Evolutionary conservation across 1,140 invertebrate species (phyloP), one percentile per base, ranked within the genome.

Genomic region (Triops cancriformis): DNA sequence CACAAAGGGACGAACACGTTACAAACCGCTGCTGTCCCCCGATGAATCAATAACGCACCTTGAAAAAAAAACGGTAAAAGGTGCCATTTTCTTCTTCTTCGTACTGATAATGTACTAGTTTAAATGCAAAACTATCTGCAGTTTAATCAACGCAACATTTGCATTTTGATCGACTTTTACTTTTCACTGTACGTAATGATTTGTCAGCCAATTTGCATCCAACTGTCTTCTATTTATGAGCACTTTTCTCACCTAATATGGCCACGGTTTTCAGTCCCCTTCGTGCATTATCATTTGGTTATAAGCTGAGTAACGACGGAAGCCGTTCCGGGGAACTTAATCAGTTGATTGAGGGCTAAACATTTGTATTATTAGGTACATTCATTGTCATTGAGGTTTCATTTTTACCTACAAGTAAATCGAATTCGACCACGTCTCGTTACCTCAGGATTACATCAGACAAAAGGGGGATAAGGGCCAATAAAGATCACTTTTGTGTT

Each of bases 401-500:
- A 64, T 64, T 64, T 64, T 64, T 64, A 14, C 23, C 14, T 64
- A 64, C 51, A n/a, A 64, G 51, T 14, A 64, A 64, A 64, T 64
- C 23, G 10, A 18, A 64, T 64, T 64, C 51, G 51, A 14, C 51
- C 51, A n/a, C 51, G 14, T 64, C 51, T 64, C 51, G 51, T 64
- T 64, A 64, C 51, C 51, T 6, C 14, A 64, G 51, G 51, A 64
- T 64, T 64, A 64, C 51, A 23, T 64, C 51, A 64, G 51, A 64
- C 51, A 64, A 64, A 64, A 23, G 51, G 10, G 51, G 2, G 51
- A 64, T 64, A 64, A 64, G 51, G 51, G 51, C 51, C 51, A 64
- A 64, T 64, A 64, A 64, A 64, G 51, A 64, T 64, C 51, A 64
- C 18, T 64, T 64, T 64, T 64, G 51, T 64, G 51, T 64, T 64